Evolutionary conservation across 2,113 vertebrate species (phyloP).

Genomic region (Corapipo altera): DNA sequence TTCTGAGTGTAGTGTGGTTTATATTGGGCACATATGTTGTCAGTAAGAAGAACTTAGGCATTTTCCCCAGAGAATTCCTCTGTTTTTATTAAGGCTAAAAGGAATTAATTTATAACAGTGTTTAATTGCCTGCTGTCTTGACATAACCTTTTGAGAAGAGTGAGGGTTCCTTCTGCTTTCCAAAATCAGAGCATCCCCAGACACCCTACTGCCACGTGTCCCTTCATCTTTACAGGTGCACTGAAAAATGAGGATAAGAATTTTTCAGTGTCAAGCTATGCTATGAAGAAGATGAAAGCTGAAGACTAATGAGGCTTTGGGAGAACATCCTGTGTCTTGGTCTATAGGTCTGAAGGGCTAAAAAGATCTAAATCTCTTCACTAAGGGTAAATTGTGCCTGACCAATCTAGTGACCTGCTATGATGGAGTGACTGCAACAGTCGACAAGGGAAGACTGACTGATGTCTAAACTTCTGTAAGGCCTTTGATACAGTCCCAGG

Average conservation of each 20-base stretch:
- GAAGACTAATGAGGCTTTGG: not conserved
- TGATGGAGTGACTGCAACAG: not conserved
- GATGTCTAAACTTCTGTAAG: not conserved
- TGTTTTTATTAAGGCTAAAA: conserved; percentile 9
- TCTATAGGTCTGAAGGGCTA: not conserved
- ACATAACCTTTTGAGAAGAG: not conserved
- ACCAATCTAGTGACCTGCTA: not conserved
- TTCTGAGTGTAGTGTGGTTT: not conserved
- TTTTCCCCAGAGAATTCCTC: not conserved
- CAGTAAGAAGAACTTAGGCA: not conserved
- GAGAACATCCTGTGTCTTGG: not conserved
- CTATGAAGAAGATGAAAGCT: not conserved
- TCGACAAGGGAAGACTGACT: not conserved
- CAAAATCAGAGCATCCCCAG: not conserved
- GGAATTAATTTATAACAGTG: not conserved
- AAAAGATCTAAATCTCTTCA: not conserved
- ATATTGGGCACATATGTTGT: not conserved
- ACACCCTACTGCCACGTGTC: accelerated
- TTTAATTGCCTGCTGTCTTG: conserved; percentile 17
- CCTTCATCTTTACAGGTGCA: not conserved
- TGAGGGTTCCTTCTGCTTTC: not conserved
- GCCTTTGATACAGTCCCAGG: not conserved
- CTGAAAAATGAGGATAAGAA: not conserved
- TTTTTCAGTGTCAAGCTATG: not conserved
- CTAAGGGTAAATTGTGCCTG: not conserved